Evolutionary conservation across 2,797 vertebrate genomes (phyloP).

Genomic region (Oreochromis mossambicus): DNA sequence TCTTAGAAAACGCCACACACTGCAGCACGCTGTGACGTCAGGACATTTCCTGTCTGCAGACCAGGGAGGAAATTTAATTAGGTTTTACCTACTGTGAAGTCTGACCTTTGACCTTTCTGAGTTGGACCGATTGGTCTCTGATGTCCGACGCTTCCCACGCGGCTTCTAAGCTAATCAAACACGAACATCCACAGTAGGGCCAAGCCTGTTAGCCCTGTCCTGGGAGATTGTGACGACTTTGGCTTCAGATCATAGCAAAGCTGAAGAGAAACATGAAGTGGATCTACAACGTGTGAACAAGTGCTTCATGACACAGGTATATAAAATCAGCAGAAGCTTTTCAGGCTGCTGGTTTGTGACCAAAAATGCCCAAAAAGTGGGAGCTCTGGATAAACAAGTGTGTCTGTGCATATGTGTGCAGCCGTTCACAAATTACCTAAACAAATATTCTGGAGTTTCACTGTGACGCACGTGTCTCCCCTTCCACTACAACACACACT

Average conservation of each 20-base stretch:
- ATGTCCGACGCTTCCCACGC: background rate
- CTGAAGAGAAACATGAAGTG: background rate
- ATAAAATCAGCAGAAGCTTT: background rate
- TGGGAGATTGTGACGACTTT: background rate
- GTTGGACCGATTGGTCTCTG: background rate
- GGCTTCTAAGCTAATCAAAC: slow-evolving; percentile 40
- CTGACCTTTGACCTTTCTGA: slow-evolving; percentile 6
- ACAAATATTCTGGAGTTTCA: slow-evolving; percentile 69
- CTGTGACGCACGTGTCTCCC: slow-evolving; percentile 70
- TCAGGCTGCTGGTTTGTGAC: background rate
- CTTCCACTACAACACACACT: slow-evolving; percentile 62
- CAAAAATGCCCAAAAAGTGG: background rate
- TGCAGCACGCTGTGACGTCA: background rate
- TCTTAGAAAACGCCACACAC: slow-evolving; percentile 3
- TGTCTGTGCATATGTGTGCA: slow-evolving; percentile 4
- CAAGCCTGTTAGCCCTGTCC: slow-evolving; percentile 30
- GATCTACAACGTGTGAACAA: background rate
- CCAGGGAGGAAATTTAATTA: slow-evolving; percentile 47
- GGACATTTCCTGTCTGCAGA: slow-evolving; percentile 10
- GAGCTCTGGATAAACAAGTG: slow-evolving; percentile 12
- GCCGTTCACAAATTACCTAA: slow-evolving; percentile 63
- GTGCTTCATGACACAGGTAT: background rate
- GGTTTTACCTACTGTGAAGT: background rate
- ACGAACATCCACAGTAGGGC: background rate
- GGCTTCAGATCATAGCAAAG: background rate